These are phyloP conservation scores for Anoplius nigerrimus DNA, from an alignment of 2,888 invertebrate species.

Conservation along the genomic window DNA sequence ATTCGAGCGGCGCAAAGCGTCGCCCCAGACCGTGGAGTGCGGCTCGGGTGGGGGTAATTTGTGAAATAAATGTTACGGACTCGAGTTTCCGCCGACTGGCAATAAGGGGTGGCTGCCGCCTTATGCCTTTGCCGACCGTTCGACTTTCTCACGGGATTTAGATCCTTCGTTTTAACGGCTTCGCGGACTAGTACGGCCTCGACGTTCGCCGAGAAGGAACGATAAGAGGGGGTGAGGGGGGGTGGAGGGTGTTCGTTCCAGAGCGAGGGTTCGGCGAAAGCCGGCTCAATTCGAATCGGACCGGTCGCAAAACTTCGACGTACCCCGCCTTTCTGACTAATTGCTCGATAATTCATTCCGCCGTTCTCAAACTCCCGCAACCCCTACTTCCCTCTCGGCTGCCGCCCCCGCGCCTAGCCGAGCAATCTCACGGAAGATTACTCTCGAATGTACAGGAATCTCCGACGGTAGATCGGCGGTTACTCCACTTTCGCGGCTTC, in stretches of 20 bases:
- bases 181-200: not conserved
- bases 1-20: conserved; percentile 43
- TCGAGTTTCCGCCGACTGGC: conserved; percentile 37
- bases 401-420: too few species aligned
- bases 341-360: too few species aligned
- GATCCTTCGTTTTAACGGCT: conserved; percentile 30
- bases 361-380: too few species aligned
- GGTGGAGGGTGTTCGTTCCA: too few species aligned
- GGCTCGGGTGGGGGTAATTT: conserved; percentile 39
- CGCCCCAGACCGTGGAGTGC: conserved; percentile 21
- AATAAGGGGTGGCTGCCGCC: conserved; percentile 10
- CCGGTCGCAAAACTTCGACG: conserved; percentile 55
- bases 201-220: too few species aligned
- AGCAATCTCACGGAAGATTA: too few species aligned
- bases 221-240: too few species aligned
- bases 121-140: conserved; percentile 33
- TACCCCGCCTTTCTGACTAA: conserved; percentile 13
- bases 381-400: too few species aligned
- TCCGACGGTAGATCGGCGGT: not conserved
- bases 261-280: not conserved
- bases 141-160: conserved; percentile 34
- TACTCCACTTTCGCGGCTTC: not conserved
- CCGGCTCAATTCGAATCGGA: conserved; percentile 42
- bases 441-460: not conserved
- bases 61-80: conserved; percentile 46